Evolutionary conservation across 2,888 invertebrate species (phyloP), one percentile per base, ranked within the genome.

Genomic region (Pseudolycoriella hygida): DNA sequence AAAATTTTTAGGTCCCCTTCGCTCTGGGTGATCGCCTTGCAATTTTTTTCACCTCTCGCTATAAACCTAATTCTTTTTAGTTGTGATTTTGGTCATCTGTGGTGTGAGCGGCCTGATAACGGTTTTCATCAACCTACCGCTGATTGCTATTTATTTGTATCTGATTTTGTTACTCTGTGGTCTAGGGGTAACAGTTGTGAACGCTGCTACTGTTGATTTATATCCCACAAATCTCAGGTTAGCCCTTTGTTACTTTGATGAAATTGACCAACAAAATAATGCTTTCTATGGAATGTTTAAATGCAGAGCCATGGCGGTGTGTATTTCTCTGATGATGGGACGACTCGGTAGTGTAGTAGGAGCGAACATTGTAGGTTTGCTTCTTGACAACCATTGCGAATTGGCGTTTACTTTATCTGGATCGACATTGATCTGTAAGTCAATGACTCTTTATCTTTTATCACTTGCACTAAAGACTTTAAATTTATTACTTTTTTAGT

Each of bases 251-350:
- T 3, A 12, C 4, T 34, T 34, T 34, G 4, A 14, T 5, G 12
- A 5, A 12, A 34, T 12, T 34, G 12, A 4, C 4, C 11, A 5
- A 14, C 8, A 10, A 34, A 34, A 14, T 34, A 10, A 10, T 34
- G 3, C 34, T 34, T 5, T 14, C 5, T 14, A 30, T 30, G 30
- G n/a, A n/a, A n/a, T 25, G 25, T 25, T 25, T 25, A n/a, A n/a
- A n/a, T n/a, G 55, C 44, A 61, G 70, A 51, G 71, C 66, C 15
- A 70, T 70, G 69, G 70, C 70, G 17, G 54, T 71, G 42, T 68
- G 70, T 31, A 66, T 71, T 46, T 68, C 69, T 0, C 53, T 70
- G 3, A 69, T 70, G 69, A 63, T 67, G 54, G 71, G 71, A 14
- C 60, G 70, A 20, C 48, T 57, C 30, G 70, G 70, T 1, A 69